Conservation (phyloP, 2,888 invertebrate genomes). For the Pristionchus fissidentatus region DNA sequence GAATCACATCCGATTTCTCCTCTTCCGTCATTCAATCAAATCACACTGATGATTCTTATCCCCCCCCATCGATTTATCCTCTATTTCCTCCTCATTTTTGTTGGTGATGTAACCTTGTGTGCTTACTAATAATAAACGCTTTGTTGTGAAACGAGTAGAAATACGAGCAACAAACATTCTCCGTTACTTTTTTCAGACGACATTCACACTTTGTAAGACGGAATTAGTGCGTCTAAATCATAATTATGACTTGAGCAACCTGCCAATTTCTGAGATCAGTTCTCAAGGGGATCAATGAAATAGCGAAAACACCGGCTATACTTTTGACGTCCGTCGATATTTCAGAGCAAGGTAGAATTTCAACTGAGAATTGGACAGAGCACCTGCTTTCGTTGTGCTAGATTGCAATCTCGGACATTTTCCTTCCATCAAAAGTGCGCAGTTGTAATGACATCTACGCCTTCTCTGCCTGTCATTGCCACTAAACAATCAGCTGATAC, state of each 20-base stretch:
- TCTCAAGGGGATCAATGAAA: background rate
- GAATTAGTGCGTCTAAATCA: too few species aligned
- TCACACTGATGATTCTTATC: conserved; percentile 6
- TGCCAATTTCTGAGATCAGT: background rate
- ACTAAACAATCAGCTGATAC: background rate
- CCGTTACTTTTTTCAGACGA: too few species aligned
- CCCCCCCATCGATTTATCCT: conserved; percentile 7
- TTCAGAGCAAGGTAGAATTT: too few species aligned
- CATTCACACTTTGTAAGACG: too few species aligned
- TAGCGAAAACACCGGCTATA: background rate
- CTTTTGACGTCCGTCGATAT: background rate
- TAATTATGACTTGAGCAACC: background rate
- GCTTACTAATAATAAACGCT: background rate
- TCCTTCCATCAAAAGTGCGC: too few species aligned
- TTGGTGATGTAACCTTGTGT: conserved; percentile 17
- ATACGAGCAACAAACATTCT: too few species aligned
- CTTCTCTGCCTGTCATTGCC: background rate
- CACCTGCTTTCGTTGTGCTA: too few species aligned
- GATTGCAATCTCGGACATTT: too few species aligned
- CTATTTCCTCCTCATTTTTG: background rate
- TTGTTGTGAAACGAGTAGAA: background rate
- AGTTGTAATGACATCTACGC: background rate
- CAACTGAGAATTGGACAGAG: too few species aligned
- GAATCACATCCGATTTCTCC: conserved; percentile 8
- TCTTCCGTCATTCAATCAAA: conserved; percentile 1